phyloP scores from a whole-genome alignment of 2,888 invertebrate genomes.

The Calliphora vomitoria region DNA sequence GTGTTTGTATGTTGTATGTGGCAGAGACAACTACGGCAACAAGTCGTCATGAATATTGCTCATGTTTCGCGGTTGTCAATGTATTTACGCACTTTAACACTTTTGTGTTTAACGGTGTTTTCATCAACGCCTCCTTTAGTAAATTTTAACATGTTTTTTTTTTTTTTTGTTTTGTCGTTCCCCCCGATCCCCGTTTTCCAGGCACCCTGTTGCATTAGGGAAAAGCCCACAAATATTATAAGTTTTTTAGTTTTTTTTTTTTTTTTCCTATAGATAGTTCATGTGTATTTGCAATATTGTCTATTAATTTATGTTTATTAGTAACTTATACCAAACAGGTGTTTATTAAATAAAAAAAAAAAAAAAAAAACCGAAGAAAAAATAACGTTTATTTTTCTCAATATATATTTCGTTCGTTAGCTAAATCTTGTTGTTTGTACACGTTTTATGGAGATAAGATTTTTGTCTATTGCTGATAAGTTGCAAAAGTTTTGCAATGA shows the following conservation, averaged over 20 bases:
- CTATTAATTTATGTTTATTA: conserved; percentile 71
- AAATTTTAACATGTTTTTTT: conserved; percentile 37
- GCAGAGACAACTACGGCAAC: not conserved
- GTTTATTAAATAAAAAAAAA: conserved; percentile 45
- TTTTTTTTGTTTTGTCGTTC: not conserved
- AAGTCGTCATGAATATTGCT: conserved; percentile 40
- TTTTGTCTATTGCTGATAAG: conserved; percentile 55
- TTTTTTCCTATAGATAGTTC: not conserved
- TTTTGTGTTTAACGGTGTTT: conserved; percentile 65
- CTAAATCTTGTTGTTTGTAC: conserved; percentile 2
- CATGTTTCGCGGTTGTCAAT: conserved; percentile 58
- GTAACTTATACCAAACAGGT: conserved; percentile 65
- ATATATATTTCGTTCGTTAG: conserved; percentile 7
- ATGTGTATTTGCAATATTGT: conserved; percentile 47
- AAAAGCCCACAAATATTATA: conserved; percentile 33
- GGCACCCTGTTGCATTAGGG: not conserved
- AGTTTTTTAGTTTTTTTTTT: not conserved
- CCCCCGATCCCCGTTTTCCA: not conserved
- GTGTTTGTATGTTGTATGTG: too few relatives aligned
- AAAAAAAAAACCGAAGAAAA: conserved; percentile 25
- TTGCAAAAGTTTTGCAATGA: conserved; percentile 65
- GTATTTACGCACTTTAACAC: conserved; percentile 69
- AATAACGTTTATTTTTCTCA: conserved; percentile 33
- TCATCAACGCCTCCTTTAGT: conserved; percentile 61
- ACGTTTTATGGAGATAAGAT: conserved; percentile 55